Evolutionary conservation across 2,797 vertebrate genomes (phyloP), one percentile per base, ranked within the genome.

Genomic region (Nasua narica): DNA sequence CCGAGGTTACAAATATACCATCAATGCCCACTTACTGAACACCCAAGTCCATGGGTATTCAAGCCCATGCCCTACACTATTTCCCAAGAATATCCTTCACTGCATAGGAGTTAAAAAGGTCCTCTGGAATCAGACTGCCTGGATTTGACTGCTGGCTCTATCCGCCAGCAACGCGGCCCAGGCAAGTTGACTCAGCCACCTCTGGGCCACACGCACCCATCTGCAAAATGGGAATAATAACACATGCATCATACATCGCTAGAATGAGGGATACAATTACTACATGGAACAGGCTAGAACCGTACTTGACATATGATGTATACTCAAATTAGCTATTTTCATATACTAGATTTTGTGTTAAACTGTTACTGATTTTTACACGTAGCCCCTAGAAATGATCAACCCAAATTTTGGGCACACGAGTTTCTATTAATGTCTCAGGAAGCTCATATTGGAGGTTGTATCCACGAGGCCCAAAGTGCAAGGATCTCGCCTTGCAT

Each of bases 401-500:
- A 48, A 25, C 77, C 27, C 27, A 29, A 4, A 1, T 43, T 74
- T 54, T 13, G 46, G 65, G 32, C 0, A 0, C 19, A 3, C 0
- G 2, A 4, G 3, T 69, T 79, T 79, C 15, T 60, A 60, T 48
- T 11, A 29, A 19, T 0, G n/a, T 32, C 40, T 77, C 58, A 9
- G 56, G 60, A 35, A 56, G 67, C 87, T 32, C 2, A 0, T 27
- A 35, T 23, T 8, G 16, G 48, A 62, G 35, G 13, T 25, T 69
- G 7, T 18, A 3, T 6, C 77, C 56, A 48, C 40, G 27, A 23
- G 0, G 13, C 14, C 72, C 0, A 4, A 37, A 84, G 56, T 5
- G 2, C 46, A 67, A 25, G 40, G 25, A 4, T 12, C 52, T 56
- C 32, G 52, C 79, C 46, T 40, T 43, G 3, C 70, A 29, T 46